Percentiles rank a stretch among this genome's conserved stretches.
Evolutionary conservation across 2,797 vertebrate genomes (phyloP).

Genomic region (Gorsachius magnificus): DNA sequence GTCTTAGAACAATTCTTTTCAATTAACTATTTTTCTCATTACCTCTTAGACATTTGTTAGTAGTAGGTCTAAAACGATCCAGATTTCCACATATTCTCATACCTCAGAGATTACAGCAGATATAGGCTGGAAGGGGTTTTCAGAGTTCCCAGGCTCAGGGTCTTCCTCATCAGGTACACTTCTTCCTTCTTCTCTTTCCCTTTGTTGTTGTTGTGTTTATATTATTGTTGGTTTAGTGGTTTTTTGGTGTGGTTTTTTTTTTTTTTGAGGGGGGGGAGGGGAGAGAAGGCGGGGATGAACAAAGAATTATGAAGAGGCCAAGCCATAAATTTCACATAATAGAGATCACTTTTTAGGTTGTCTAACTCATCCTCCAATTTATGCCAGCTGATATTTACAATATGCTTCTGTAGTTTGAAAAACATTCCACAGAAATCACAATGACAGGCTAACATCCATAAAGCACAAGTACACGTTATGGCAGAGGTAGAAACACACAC

Average conservation of each 20-base stretch:
- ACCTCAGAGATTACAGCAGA: conserved; percentile 84
- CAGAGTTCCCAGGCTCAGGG: conserved; percentile 63
- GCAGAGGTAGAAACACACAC: neutral
- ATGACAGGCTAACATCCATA: neutral
- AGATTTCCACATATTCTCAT: neutral
- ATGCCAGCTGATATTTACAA: neutral
- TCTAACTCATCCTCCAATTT: neutral
- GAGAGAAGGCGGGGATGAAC: neutral
- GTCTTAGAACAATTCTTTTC: neutral
- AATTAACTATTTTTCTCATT: neutral
- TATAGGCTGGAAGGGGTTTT: conserved; percentile 85
- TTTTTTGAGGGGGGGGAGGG: neutral
- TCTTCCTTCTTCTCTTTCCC: conserved; percentile 81
- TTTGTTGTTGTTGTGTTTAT: conserved; percentile 61
- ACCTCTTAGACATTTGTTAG: neutral
- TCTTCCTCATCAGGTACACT: conserved; percentile 67
- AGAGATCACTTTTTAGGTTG: neutral
- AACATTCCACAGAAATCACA: neutral
- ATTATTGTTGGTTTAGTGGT: neutral
- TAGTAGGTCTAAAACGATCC: neutral
- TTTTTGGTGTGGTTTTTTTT: neutral
- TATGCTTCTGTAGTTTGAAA: neutral
- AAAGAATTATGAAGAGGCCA: neutral
- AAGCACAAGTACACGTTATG: neutral
- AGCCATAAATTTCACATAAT: neutral